Evolutionary conservation across 92 coral and sea anemone genomes (phyloP), one percentile per base, ranked within the genome.

Genomic region (Anthopleura xanthogrammica): DNA sequence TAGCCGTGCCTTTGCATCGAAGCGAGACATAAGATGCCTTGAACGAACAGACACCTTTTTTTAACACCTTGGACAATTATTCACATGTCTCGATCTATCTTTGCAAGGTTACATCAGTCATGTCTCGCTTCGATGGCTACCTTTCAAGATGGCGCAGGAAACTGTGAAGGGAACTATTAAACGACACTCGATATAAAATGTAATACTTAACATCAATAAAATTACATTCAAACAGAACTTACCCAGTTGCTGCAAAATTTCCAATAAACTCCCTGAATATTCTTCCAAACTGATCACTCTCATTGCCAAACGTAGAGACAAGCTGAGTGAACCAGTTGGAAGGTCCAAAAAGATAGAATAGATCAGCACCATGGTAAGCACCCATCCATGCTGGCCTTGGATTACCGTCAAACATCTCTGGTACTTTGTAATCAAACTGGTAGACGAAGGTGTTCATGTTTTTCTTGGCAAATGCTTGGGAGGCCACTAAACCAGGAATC

Each of bases 401-500:
- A 12, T 9, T 4, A 9, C 68, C 43, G 22, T 60, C 82, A 57
- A 79, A 79, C 68, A 55, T 19, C 46, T 17, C 7, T 9, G 82
- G 82, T 19, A 55, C 66, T 20, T 58, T 79, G 72, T 79, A 79
- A 55, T 79, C 82, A 23, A 79, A 60, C 50, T 79, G 82, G 82
- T 79, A 79, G 71, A 79, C 82, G 24, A 79, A 79, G 5, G 82
- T 79, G 50, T 56, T 79, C 50, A 79, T 55, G 52, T 40, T 60
- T 57, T 60, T 79, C 42, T 79, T 79, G 19, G 82, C 82, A 57
- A 79, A 79, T 8, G 68, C 82, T 19, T 60, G 82, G 14, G 82
- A 55, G 17, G 82, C 68, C 12, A 52, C 39, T 23, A 79, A 60
- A 29, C 70, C 82, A 50, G 82, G 82, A 4, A 79, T 23, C 29